Conservation (phyloP, 2,888 invertebrate species). For the Calliscelio sp. region DNA sequence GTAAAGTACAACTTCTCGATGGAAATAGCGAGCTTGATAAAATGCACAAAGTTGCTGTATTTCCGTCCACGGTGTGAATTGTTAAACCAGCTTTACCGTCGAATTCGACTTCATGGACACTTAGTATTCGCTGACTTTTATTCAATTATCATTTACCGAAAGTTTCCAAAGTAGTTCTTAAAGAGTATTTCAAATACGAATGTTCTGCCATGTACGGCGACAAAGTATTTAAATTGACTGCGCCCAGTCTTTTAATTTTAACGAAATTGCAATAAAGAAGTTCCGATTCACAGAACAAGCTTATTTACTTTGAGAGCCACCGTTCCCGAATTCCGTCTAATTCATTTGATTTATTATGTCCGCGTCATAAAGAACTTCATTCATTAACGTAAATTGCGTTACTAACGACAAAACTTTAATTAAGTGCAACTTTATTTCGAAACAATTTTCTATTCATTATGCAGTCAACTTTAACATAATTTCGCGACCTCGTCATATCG, state of each 20-base stretch:
- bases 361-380: conserved; percentile 29
- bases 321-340: conserved; percentile 24
- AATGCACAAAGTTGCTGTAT: conserved; percentile 50
- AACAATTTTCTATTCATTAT: conserved; percentile 57
- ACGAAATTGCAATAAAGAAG: conserved; percentile 50
- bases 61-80: conserved; percentile 63
- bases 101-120: conserved; percentile 56
- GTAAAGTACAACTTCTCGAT: conserved; percentile 42
- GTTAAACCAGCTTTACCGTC: conserved; percentile 55
- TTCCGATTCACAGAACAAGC: conserved; percentile 10
- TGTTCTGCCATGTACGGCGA: conserved; percentile 38
- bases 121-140: conserved; percentile 62
- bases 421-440: conserved; percentile 57
- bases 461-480: conserved; percentile 12
- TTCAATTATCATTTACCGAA: conserved; percentile 67
- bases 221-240: conserved; percentile 57
- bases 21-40: conserved; percentile 40
- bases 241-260: conserved; percentile 48
- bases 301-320: conserved; percentile 30
- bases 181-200: conserved; percentile 48
- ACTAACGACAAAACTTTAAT: conserved; percentile 41
- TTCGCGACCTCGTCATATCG: not conserved
- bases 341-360: conserved; percentile 53
- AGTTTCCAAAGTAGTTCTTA: conserved; percentile 60
- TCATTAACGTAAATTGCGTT: conserved; percentile 33